These are phyloP conservation scores for Centruroides sculpturatus DNA, from an alignment of 1,140 invertebrate genomes.

Conservation along the genomic window DNA sequence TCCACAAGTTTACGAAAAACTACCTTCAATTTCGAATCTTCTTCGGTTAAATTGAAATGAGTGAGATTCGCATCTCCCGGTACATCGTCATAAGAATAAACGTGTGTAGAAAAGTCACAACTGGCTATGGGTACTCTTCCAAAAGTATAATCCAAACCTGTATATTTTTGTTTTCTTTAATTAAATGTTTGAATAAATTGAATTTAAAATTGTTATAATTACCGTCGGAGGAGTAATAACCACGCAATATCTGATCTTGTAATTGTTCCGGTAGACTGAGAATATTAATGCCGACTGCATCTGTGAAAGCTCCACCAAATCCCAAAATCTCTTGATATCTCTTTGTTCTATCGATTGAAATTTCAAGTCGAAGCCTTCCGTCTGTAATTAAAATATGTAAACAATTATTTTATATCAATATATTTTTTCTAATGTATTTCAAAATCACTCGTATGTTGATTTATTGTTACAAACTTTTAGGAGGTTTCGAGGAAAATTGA, in stretches of 20 bases:
- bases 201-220: neutral
- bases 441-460: too few relatives aligned
- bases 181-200: too few relatives aligned
- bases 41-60: conserved; percentile 46
- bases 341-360: conserved; percentile 16
- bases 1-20: neutral
- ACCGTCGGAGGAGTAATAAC: conserved; percentile 14
- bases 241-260: conserved; percentile 32
- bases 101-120: conserved; percentile 56
- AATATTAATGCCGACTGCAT: conserved; percentile 64
- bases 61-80: conserved; percentile 42
- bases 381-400: too few relatives aligned
- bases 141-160: conserved; percentile 51
- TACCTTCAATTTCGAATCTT: conserved; percentile 47
- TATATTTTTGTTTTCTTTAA: neutral
- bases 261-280: conserved; percentile 37
- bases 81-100: conserved; percentile 52
- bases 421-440: too few relatives aligned
- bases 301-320: conserved; percentile 82
- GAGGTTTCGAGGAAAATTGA: conserved; percentile 4
- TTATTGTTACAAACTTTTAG: neutral
- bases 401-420: too few relatives aligned
- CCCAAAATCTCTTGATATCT: conserved; percentile 40
- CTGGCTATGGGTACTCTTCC: conserved; percentile 66
- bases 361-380: too few relatives aligned